Percentiles rank a stretch among this genome's conserved stretches.
Evolutionary conservation across 2,797 vertebrate genomes (phyloP).

Genomic region (Smutsia temminckii): DNA sequence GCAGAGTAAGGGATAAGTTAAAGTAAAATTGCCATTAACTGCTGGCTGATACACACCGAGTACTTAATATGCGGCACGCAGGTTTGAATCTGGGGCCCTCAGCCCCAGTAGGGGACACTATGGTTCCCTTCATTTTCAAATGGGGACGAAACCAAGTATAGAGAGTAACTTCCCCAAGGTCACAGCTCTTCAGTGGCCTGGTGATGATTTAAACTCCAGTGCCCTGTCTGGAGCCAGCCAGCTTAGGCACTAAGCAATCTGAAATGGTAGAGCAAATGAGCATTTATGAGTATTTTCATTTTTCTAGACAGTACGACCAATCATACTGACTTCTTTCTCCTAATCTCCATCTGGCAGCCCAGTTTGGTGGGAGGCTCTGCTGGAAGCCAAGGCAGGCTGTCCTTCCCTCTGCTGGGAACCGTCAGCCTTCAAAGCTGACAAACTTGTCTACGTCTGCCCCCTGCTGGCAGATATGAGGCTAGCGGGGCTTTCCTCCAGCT

Average conservation of each 20-base stretch:
- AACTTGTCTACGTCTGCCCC: constrained; percentile 55
- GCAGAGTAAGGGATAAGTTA: not conserved
- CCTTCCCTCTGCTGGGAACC: not conserved
- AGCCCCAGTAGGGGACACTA: not conserved
- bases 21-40: not conserved
- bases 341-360: not conserved
- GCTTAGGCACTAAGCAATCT: not conserved
- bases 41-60: not conserved
- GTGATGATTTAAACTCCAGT: not conserved
- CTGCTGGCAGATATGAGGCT: constrained; percentile 66
- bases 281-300: constrained; percentile 29
- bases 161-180: not conserved
- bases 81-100: not conserved
- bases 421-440: not conserved
- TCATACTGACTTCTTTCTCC: not conserved
- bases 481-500: not conserved
- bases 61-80: not conserved
- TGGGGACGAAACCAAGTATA: not conserved
- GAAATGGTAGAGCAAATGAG: not conserved
- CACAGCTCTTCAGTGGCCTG: not conserved
- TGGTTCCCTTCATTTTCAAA: not conserved
- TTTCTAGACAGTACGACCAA: not conserved
- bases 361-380: not conserved
- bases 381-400: not conserved
- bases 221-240: not conserved